These are phyloP conservation scores for Corapipo altera DNA, from an alignment of 2,113 vertebrate species.

Conservation along the genomic window DNA sequence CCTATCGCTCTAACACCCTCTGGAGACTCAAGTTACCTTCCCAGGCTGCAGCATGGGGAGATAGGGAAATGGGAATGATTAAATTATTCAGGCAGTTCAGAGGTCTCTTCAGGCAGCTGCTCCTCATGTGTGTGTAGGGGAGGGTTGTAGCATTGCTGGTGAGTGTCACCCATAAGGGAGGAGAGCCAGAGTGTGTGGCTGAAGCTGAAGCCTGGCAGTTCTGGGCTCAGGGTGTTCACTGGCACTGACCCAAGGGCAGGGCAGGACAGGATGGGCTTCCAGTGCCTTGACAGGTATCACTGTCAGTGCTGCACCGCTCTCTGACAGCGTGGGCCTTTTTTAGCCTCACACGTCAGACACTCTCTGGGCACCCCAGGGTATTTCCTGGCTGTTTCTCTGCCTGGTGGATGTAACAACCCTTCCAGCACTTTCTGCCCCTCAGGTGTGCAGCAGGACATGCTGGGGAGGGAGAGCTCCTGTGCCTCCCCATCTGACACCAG, in stretches of 20 bases:
- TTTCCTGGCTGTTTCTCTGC: neutral
- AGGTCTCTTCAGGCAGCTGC: neutral
- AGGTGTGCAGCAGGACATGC: neutral
- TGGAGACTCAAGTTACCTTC: neutral
- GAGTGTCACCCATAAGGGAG: neutral
- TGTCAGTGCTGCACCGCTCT: neutral
- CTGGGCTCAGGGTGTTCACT: neutral
- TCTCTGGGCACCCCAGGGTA: neutral
- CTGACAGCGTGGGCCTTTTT: neutral
- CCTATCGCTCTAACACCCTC: neutral
- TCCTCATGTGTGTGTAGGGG: neutral
- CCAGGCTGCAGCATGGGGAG: neutral
- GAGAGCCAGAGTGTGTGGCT: neutral
- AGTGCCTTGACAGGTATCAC: neutral
- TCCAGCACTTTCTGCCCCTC: neutral
- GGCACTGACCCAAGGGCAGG: neutral
- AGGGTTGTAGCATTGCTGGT: neutral
- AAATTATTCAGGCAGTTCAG: neutral
- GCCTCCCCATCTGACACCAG: neutral
- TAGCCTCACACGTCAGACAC: accelerated
- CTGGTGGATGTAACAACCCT: neutral
- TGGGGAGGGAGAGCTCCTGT: neutral
- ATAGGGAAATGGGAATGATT: neutral
- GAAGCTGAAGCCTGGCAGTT: neutral
- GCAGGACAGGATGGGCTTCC: neutral